A percentile compares a stretch with the other conserved stretches of the same genome.
These are phyloP conservation scores for Erythrolamprus reginae DNA, from an alignment of 2,113 vertebrate genomes.

Conservation along the genomic window DNA sequence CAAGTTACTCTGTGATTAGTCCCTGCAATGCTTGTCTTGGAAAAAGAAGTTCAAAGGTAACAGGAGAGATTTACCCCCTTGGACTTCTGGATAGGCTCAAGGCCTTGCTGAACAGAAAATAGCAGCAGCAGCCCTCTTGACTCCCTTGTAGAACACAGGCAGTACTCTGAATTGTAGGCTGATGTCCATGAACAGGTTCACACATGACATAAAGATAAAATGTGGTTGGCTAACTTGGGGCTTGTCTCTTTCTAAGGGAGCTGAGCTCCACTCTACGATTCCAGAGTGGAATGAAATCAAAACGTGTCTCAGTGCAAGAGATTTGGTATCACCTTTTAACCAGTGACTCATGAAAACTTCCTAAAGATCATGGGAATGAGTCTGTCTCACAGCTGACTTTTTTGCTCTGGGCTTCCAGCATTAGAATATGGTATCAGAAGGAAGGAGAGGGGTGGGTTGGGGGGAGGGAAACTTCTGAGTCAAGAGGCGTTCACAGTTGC, in stretches of 20 bases:
- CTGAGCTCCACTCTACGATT: neutral
- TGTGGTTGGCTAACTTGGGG: neutral
- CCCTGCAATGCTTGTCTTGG: neutral
- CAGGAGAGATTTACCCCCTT: too few species aligned
- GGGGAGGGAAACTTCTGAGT: neutral
- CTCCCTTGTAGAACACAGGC: neutral
- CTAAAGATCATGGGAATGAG: neutral
- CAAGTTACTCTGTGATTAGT: neutral
- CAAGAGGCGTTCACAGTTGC: neutral
- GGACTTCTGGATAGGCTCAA: neutral
- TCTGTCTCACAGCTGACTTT: neutral
- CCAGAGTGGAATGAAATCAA: neutral
- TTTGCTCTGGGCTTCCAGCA: neutral
- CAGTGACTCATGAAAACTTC: neutral
- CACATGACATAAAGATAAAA: neutral
- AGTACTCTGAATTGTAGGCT: neutral
- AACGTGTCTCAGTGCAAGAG: neutral
- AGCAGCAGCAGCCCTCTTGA: neutral
- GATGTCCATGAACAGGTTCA: neutral
- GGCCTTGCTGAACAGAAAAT: neutral
- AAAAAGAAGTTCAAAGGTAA: neutral
- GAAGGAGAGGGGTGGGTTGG: neutral
- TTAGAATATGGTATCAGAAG: neutral
- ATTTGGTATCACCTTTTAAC: slow-evolving; percentile 2
- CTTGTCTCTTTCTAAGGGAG: neutral